Percentiles rank a stretch among this genome's conserved stretches.
These are phyloP conservation scores for Pteronotus mesoamericanus DNA, from an alignment of 2,797 vertebrate genomes.

Conservation along the genomic window DNA sequence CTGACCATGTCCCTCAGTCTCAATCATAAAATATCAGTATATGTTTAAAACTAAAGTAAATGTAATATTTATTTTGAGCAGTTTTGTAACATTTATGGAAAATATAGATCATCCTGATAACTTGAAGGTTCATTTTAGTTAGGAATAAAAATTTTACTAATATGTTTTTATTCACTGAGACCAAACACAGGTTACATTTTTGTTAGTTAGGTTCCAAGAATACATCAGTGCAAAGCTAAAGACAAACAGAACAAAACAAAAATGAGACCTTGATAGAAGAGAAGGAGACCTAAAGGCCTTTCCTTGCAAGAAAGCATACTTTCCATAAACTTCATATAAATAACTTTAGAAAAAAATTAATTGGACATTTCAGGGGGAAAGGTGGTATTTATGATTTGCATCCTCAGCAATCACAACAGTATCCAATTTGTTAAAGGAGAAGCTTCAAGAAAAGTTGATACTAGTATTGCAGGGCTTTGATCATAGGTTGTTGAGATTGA, in stretches of 20 bases:
- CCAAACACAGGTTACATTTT: background rate
- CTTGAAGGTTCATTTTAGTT: background rate
- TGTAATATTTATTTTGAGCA: background rate
- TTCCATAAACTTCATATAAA: background rate
- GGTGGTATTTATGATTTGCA: background rate
- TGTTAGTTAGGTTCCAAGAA: background rate
- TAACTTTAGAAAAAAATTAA: background rate
- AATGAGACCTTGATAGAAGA: background rate
- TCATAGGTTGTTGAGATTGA: background rate
- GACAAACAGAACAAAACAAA: background rate
- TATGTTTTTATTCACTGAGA: background rate
- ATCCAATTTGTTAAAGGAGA: background rate
- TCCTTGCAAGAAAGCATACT: background rate
- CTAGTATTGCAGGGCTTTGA: background rate
- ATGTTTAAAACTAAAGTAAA: background rate
- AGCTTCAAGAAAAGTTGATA: background rate
- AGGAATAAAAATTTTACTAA: background rate
- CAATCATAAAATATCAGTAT: background rate
- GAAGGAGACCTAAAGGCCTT: background rate
- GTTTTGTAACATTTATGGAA: background rate
- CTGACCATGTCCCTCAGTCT: background rate
- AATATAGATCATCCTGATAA: background rate
- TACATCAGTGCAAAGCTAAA: background rate
- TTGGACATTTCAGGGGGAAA: background rate
- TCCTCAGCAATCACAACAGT: background rate